These are phyloP conservation scores for Melanostoma mellinum DNA, from an alignment of 2,888 invertebrate genomes.

Conservation along the genomic window DNA sequence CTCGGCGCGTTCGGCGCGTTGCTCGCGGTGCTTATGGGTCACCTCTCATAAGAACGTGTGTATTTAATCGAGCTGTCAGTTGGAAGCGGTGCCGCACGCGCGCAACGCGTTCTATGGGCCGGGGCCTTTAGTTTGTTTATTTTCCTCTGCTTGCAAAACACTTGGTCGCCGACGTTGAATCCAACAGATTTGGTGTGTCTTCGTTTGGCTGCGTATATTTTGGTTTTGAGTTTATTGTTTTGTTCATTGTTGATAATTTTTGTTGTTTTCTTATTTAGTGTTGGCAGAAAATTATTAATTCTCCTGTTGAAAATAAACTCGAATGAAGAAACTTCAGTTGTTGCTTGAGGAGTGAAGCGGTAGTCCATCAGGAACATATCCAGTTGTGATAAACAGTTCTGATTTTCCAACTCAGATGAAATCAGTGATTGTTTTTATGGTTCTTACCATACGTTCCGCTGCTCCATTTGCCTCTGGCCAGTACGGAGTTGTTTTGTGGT, in stretches of 20 bases:
- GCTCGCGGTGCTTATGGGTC: too few relatives aligned
- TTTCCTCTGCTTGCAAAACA: too few relatives aligned
- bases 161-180: not conserved
- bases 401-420: conserved; percentile 1
- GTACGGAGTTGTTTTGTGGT: conserved; percentile 11
- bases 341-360: conserved; percentile 6
- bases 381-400: conserved; percentile 7
- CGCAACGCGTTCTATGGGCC: too few relatives aligned
- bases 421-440: not conserved
- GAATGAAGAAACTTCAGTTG: conserved; percentile 5
- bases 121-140: too few relatives aligned
- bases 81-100: too few relatives aligned
- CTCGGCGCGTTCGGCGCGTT: too few relatives aligned
- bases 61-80: too few relatives aligned
- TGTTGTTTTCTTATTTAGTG: not conserved
- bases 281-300: conserved; percentile 5
- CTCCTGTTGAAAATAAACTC: conserved; percentile 4
- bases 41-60: too few relatives aligned
- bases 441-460: conserved; percentile 23
- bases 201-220: not conserved
- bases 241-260: conserved; percentile 6
- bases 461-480: conserved; percentile 28
- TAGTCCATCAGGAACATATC: conserved; percentile 14
- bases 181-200: not conserved
- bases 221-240: not conserved